Conservation (phyloP, 2,113 vertebrate species). For the Mus spicilegus region DNA sequence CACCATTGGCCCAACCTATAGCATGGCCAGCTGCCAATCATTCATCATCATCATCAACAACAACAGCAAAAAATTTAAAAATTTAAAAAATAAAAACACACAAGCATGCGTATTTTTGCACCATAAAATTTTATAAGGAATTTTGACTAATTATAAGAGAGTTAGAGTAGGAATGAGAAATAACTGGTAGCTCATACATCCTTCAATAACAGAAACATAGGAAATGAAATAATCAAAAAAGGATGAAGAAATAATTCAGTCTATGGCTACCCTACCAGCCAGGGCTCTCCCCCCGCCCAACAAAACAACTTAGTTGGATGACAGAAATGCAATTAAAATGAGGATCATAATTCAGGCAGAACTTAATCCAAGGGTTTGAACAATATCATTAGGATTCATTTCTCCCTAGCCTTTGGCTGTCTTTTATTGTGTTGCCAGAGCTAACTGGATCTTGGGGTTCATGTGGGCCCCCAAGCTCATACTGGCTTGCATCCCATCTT, state of each 20-base stretch:
- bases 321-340: slow-evolving; percentile 51
- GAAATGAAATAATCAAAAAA: slow-evolving; percentile 21
- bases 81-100: neutral
- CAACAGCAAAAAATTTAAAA: too few species aligned
- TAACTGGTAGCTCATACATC: neutral
- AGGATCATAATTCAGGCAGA: neutral
- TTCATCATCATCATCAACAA: neutral
- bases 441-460: neutral
- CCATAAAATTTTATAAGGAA: neutral
- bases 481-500: neutral
- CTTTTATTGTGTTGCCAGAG: neutral
- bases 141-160: neutral
- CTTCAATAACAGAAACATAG: neutral
- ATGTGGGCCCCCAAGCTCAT: neutral
- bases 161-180: slow-evolving; percentile 26
- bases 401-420: slow-evolving; percentile 6
- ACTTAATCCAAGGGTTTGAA: neutral
- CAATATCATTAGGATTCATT: neutral
- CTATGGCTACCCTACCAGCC: neutral
- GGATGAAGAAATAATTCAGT: neutral
- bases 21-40: neutral
- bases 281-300: neutral
- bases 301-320: neutral
- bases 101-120: neutral
- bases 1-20: neutral